Conservation (phyloP, 2,888 invertebrate species). For the Crepidodera aurea region DNA sequence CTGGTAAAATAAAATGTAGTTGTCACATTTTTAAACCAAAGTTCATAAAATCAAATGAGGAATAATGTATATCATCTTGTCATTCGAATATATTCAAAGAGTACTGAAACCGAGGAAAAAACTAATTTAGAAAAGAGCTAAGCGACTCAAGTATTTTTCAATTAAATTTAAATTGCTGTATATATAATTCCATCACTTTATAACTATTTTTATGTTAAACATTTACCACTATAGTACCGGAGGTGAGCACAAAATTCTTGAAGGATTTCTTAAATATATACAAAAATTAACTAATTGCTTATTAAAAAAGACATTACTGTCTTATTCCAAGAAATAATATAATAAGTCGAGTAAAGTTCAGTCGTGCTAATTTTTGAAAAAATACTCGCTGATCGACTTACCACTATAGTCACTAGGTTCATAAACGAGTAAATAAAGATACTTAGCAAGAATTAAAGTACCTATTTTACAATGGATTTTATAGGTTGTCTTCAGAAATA, state of each 20-base stretch:
- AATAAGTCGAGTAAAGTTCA: no score
- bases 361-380: no score
- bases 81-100: constrained; percentile 26
- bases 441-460: no score
- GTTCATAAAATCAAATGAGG: constrained; percentile 29
- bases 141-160: constrained; percentile 17
- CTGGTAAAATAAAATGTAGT: constrained; percentile 41
- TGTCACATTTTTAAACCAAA: constrained; percentile 39
- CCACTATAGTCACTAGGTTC: no score
- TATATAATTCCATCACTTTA: not conserved
- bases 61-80: constrained; percentile 27
- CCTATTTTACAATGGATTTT: no score
- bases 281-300: no score
- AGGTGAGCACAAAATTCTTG: not conserved
- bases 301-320: no score
- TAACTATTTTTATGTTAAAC: constrained; percentile 16
- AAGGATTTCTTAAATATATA: no score
- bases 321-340: no score
- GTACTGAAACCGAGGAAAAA: constrained; percentile 25
- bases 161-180: constrained; percentile 18
- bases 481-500: no score
- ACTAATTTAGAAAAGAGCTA: constrained; percentile 29
- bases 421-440: no score
- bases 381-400: no score
- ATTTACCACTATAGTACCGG: constrained; percentile 21